phyloP scores from a whole-genome alignment of 2,888 invertebrate species.

The Caenorhabditis auriculariae region DNA sequence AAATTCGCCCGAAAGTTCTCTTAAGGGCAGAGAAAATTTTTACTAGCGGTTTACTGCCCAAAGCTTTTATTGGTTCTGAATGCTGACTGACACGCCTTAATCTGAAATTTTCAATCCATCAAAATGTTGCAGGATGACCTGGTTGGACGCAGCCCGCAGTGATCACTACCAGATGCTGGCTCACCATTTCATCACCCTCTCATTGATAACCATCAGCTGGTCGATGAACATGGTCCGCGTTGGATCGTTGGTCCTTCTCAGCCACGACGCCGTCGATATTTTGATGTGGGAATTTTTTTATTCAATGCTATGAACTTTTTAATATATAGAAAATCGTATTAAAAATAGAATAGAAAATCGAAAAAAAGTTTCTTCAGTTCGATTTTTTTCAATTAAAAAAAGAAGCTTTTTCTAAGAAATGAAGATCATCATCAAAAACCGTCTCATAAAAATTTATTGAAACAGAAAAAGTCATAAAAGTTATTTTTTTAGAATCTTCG shows the following conservation, averaged over 20 bases:
- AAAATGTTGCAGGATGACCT: slow-evolving; percentile 54
- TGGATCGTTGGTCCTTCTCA: slow-evolving; percentile 78
- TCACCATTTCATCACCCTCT: slow-evolving; percentile 90
- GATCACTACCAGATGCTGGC: slow-evolving; percentile 77
- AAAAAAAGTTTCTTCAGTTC: neutral
- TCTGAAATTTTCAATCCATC: no score
- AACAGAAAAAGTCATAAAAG: no score
- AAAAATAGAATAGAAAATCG: neutral
- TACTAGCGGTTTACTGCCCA: neutral
- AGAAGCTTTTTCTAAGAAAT: no score
- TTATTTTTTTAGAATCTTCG: no score
- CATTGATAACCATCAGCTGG: slow-evolving; percentile 84
- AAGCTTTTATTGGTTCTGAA: neutral
- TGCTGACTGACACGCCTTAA: neutral
- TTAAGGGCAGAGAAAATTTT: neutral
- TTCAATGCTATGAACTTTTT: neutral
- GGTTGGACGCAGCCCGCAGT: slow-evolving; percentile 68
- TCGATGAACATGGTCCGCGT: slow-evolving; percentile 85
- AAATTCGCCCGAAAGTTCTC: neutral
- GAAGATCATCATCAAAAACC: no score
- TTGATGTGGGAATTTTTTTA: slow-evolving; percentile 65
- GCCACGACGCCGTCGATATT: slow-evolving; percentile 68
- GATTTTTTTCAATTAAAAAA: no score
- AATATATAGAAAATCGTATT: neutral
- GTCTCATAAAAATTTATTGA: no score